A percentile compares a stretch with the other conserved stretches of the same genome.
Evolutionary conservation across 2,113 vertebrate genomes (phyloP).

Genomic region (Ammodytes marinus): DNA sequence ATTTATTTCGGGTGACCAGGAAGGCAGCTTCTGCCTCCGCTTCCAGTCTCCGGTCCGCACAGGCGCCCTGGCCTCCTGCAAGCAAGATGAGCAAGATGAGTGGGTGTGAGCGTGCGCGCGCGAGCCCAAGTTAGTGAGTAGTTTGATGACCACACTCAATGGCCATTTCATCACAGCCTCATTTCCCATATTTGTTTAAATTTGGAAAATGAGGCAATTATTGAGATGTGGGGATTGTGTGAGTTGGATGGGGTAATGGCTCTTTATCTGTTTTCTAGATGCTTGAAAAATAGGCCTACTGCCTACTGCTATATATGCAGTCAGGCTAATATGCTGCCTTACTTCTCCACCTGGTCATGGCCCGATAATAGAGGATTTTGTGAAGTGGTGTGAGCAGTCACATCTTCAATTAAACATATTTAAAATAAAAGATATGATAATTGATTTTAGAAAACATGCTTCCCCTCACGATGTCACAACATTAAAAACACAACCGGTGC

Average conservation of each 20-base stretch:
- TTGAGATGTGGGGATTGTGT: background rate
- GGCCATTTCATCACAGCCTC: background rate
- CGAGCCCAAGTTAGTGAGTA: background rate
- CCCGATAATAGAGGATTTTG: too few species aligned
- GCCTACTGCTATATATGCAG: background rate
- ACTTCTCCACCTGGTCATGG: too few species aligned
- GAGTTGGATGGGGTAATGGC: background rate
- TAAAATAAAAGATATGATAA: too few species aligned
- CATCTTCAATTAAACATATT: too few species aligned
- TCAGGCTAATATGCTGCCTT: background rate
- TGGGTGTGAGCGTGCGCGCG: background rate
- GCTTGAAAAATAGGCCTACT: background rate
- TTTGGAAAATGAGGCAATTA: too few species aligned
- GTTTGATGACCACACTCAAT: background rate
- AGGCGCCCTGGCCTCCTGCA: slow-evolving; percentile 46
- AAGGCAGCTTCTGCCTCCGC: slow-evolving; percentile 42
- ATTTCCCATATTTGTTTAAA: background rate
- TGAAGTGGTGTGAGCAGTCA: too few species aligned
- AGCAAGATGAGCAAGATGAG: background rate
- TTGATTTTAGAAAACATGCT: too few species aligned
- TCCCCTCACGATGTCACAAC: too few species aligned
- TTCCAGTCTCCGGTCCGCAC: slow-evolving; percentile 10
- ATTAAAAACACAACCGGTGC: too few species aligned
- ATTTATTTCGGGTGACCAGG: background rate
- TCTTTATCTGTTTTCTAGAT: background rate